Percentiles rank a stretch among this genome's conserved stretches.
Conservation (phyloP, 1,140 invertebrate species). For the Acromyrmex charruanus region DNA sequence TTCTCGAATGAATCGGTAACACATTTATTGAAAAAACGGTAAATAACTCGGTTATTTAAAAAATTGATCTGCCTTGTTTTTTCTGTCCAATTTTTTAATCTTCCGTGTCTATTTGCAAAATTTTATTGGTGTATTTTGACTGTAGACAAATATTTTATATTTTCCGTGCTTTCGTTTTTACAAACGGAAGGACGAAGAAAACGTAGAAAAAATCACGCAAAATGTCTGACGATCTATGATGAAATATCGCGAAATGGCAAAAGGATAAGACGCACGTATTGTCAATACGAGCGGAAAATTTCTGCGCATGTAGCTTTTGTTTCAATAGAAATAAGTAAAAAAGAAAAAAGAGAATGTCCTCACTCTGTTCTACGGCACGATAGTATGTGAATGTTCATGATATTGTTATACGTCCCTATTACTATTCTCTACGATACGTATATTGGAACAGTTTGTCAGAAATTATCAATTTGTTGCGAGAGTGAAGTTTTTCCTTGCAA, state of each 20-base stretch:
- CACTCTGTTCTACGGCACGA: background rate
- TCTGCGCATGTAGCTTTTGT: background rate
- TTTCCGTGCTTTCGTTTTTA: conserved; percentile 10
- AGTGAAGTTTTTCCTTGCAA: conserved; percentile 7
- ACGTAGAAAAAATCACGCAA: background rate
- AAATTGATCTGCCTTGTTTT: conserved; percentile 9
- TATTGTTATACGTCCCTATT: conserved; percentile 19
- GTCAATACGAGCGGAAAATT: conserved; percentile 1
- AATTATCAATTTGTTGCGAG: conserved; percentile 30
- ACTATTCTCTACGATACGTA: background rate
- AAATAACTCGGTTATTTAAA: conserved; percentile 26
- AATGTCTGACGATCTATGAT: background rate
- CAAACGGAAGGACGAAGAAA: background rate
- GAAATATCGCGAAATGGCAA: conserved; percentile 13
- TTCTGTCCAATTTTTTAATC: background rate
- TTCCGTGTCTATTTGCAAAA: background rate
- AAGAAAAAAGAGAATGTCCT: conserved; percentile 19
- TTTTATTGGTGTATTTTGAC: conserved; percentile 21
- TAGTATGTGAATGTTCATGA: background rate
- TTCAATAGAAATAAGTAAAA: conserved; percentile 38
- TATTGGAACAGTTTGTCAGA: conserved; percentile 31
- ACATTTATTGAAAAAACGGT: conserved; percentile 24
- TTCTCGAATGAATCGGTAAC: conserved; percentile 17
- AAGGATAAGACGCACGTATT: background rate
- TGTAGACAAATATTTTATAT: conserved; percentile 7